Conservation (phyloP, 37 sponge, comb jelly and placozoan species). For the Hexactinellida sp. region DNA sequence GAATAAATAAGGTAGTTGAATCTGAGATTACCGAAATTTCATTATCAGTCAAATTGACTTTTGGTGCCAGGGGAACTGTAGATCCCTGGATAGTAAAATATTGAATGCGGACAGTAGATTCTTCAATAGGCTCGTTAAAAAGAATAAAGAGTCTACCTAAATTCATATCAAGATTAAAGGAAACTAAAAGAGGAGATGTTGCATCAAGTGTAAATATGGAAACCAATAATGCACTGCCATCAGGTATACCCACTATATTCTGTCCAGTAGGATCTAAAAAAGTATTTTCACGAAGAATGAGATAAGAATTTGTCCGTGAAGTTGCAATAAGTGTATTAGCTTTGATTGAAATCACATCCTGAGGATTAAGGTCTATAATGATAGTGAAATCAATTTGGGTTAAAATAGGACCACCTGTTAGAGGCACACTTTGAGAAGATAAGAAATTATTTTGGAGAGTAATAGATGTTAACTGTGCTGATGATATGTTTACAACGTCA, state of each 20-base stretch:
- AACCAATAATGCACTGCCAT: constrained; percentile 5
- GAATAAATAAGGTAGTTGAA: constrained; percentile 30
- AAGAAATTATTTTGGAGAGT: constrained; percentile 22
- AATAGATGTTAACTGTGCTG: constrained; percentile 22
- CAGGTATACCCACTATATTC: background rate
- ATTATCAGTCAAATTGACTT: constrained; percentile 34
- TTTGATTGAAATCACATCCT: constrained; percentile 50
- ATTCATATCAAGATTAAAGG: constrained; percentile 68
- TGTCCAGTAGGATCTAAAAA: background rate
- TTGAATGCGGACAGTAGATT: constrained; percentile 33
- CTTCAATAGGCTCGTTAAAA: constrained; percentile 67
- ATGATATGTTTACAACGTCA: background rate
- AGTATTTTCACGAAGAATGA: background rate
- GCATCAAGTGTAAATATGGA: constrained; percentile 26
- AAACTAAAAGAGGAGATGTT: constrained; percentile 28
- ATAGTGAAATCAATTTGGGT: constrained; percentile 40
- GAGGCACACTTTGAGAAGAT: constrained; percentile 19
- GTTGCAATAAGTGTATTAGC: background rate
- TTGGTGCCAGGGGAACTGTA: constrained; percentile 10
- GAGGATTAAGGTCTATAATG: constrained; percentile 32
- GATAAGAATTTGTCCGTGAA: background rate
- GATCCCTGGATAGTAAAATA: constrained; percentile 37
- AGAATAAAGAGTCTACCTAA: constrained; percentile 32
- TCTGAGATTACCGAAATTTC: constrained; percentile 20
- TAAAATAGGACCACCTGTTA: constrained; percentile 25